phyloP scores from a whole-genome alignment of 2,113 vertebrate species.

The Nannobrachium achirus region DNA sequence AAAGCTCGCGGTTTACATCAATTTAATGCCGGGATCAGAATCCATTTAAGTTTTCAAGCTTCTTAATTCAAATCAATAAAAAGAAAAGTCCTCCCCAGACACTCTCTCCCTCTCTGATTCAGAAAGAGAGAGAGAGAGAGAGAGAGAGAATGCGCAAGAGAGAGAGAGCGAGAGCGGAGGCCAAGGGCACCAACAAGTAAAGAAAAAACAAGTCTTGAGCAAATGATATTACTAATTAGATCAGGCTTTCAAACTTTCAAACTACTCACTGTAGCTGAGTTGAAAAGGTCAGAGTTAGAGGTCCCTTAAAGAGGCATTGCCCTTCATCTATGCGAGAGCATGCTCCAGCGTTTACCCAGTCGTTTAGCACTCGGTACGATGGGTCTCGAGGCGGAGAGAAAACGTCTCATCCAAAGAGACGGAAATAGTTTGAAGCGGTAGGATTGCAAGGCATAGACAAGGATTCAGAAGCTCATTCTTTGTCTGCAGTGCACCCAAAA shows the following conservation, averaged over 20 bases:
- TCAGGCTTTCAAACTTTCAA: conserved; percentile 19
- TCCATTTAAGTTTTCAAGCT: conserved; percentile 54
- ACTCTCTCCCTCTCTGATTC: neutral
- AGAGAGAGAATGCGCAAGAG: conserved; percentile 8
- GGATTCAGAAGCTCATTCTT: too few species aligned
- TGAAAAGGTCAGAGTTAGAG: conserved; percentile 1
- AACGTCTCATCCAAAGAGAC: too few species aligned
- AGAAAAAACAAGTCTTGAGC: conserved; percentile 13
- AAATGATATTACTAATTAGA: neutral
- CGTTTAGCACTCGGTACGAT: too few species aligned
- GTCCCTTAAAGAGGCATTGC: neutral
- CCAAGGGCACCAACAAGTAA: conserved; percentile 2
- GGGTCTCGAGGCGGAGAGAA: too few species aligned
- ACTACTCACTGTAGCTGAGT: conserved; percentile 4
- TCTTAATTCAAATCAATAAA: conserved; percentile 57
- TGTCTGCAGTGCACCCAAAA: too few species aligned
- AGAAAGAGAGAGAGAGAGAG: neutral
- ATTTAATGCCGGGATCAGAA: conserved; percentile 54
- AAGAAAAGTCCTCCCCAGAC: conserved; percentile 16
- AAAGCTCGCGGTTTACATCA: conserved; percentile 31
- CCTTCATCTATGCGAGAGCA: neutral
- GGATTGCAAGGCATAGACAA: too few species aligned
- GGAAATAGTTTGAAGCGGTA: too few species aligned
- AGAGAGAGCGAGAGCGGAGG: neutral
- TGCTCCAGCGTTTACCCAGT: too few species aligned